Evolutionary conservation across 2,888 invertebrate species (phyloP).

Genomic region (Achlya flavicornis): DNA sequence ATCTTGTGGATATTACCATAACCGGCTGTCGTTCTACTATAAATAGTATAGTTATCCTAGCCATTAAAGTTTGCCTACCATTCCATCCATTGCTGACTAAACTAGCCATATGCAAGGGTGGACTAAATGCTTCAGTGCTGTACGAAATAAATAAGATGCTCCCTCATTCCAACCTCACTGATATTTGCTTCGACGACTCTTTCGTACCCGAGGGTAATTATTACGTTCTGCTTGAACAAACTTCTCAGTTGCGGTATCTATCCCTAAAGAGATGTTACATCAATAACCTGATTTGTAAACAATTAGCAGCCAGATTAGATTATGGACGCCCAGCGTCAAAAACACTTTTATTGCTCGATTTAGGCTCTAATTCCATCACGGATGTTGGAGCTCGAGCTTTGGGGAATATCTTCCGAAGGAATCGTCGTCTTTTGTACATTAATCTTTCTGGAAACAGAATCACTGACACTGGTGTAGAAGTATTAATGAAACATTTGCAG

Average conservation of each 20-base stretch:
- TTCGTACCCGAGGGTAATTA: conserved; percentile 49
- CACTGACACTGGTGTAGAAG: conserved; percentile 46
- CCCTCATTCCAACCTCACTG: conserved; percentile 53
- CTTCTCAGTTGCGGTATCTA: conserved; percentile 46
- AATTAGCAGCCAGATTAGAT: conserved; percentile 42
- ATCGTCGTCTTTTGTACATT: conserved; percentile 54
- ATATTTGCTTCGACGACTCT: conserved; percentile 57
- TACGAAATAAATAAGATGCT: conserved; percentile 51
- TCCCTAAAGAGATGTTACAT: conserved; percentile 57
- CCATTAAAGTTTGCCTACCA: conserved; percentile 48
- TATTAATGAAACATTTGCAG: conserved; percentile 45
- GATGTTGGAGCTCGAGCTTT: conserved; percentile 49
- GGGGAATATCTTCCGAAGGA: conserved; percentile 48
- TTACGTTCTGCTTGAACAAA: conserved; percentile 45
- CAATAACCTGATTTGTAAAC: conserved; percentile 42
- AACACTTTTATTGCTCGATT: conserved; percentile 46
- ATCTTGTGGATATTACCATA: conserved; percentile 51
- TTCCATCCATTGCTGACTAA: conserved; percentile 50
- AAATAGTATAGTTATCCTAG: conserved; percentile 45
- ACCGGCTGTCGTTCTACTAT: conserved; percentile 28
- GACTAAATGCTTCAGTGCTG: conserved; percentile 35
- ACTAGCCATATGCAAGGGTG: conserved; percentile 41
- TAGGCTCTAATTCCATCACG: conserved; percentile 54
- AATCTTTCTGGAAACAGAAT: conserved; percentile 58
- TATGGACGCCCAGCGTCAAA: conserved; percentile 33